A percentile compares a stretch with the other conserved stretches of the same genome.
Conservation (phyloP, 2,797 vertebrate genomes). For the Lepus townsendii region DNA sequence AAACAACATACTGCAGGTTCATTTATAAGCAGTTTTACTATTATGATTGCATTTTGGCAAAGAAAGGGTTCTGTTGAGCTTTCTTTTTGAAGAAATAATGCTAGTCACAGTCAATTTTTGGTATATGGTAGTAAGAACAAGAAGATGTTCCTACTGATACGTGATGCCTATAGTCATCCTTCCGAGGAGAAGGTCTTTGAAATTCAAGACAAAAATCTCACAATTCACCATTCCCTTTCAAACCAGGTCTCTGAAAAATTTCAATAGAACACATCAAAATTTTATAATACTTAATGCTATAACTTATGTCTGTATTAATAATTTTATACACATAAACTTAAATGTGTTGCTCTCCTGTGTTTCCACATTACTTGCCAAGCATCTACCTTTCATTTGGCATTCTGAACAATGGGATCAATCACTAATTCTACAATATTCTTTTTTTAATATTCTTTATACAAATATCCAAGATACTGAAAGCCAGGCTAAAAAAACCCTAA, state of each 20-base stretch:
- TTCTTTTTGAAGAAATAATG: neutral
- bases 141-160: conserved; percentile 2
- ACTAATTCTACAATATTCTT: neutral
- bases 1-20: no score
- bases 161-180: conserved; percentile 15
- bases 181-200: conserved; percentile 52
- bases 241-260: neutral
- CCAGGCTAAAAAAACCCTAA: neutral
- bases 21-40: conserved; percentile 49
- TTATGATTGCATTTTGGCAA: neutral
- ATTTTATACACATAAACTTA: neutral
- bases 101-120: conserved; percentile 22
- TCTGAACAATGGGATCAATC: neutral
- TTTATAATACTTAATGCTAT: neutral
- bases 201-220: conserved; percentile 27
- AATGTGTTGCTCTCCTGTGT: neutral
- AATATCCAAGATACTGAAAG: neutral
- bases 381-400: neutral
- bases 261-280: conserved; percentile 3
- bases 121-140: neutral
- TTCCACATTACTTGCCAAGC: neutral
- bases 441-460: conserved; percentile 15
- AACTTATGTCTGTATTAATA: no score
- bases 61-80: neutral
- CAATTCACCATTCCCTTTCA: conserved; percentile 13